Base-by-base conservation (phyloP, 2,888 invertebrate species). In the Zaprionus obscuricornis region DNA sequence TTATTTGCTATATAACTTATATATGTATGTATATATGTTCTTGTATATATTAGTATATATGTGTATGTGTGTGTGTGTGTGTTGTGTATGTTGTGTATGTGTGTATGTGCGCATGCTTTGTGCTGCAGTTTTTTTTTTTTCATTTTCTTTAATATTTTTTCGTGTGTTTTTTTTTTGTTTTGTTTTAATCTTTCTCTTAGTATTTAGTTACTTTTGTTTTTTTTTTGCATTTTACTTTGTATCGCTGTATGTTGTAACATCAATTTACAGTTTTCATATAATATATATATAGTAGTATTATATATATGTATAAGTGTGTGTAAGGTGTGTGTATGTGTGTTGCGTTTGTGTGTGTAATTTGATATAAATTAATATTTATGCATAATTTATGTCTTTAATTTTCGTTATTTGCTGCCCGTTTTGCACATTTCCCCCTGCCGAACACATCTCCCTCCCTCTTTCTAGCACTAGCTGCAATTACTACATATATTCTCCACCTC, bases 341-440 rank as follows among this genome's bases (percentile, higher is more conserved):
- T 46, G 3, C 36, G 0, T 45, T 1, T 11, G 34, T 39, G 34
- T 63, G 43, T 66, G 4, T 22, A 22, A 22, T 50, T 51, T 70
- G 58, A 73, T 83, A 83, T 82, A 79, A 83, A 79, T 85, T 85
- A 84, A 82, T 63, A 73, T 84, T 84, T 82, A 82, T 72, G 85
- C 85, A 82, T 86, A 86, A 76, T 74, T 86, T 81, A 82, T 86
- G 81, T 83, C 82, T 83, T 86, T 85, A 83, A 79, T 62, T 68
- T 83, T 85, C 85, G 84, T 83, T 78, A 63, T 17, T 31, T 58
- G 65, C 76, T 74, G 78, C 82, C 78, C 79, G 29, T 14, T 13
- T 10, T 8, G 17, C 29, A 26, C 22, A 6, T 18, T 55, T 49
- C 26, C 47, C 36, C 49, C 50, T 57, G 45, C 36, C 36, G 47